A percentile compares a stretch with the other conserved stretches of the same genome.
These are phyloP conservation scores for Cataglyphis hispanica DNA, from an alignment of 1,140 invertebrate species.

Conservation along the genomic window DNA sequence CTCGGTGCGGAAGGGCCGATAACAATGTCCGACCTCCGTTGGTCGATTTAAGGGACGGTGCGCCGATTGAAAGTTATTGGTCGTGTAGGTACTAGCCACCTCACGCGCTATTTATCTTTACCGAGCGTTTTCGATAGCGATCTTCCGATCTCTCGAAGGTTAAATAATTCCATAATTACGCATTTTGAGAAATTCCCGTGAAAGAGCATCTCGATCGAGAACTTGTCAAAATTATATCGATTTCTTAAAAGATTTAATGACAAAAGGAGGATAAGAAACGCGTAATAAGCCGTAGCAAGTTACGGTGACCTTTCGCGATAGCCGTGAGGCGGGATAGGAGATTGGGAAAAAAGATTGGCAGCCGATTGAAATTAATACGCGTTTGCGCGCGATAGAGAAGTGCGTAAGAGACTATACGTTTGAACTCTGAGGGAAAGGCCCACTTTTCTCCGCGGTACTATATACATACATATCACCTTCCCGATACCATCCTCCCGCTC, in stretches of 20 bases:
- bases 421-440: slow-evolving; percentile 69
- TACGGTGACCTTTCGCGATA: slow-evolving; percentile 61
- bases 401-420: slow-evolving; percentile 67
- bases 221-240: not conserved
- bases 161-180: not conserved
- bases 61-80: slow-evolving; percentile 74
- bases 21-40: slow-evolving; percentile 68
- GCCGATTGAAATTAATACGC: slow-evolving; percentile 70
- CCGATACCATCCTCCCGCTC: slow-evolving; percentile 68
- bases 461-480: slow-evolving; percentile 62
- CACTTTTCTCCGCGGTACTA: slow-evolving; percentile 58
- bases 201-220: not conserved
- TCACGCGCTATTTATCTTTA: slow-evolving; percentile 15
- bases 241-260: not conserved
- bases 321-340: slow-evolving; percentile 59
- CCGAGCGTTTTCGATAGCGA: not conserved
- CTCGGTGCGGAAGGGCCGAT: slow-evolving; percentile 72
- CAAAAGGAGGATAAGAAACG: not conserved
- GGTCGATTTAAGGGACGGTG: slow-evolving; percentile 73
- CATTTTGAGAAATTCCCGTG: not conserved
- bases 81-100: slow-evolving; percentile 39
- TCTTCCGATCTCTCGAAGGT: not conserved
- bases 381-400: slow-evolving; percentile 43
- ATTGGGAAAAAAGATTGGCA: slow-evolving; percentile 66
- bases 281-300: slow-evolving; percentile 42